A percentile compares a stretch with the other conserved stretches of the same genome.
Conservation (phyloP, 2,797 vertebrate species). For the Leptoclinus maculatus region DNA sequence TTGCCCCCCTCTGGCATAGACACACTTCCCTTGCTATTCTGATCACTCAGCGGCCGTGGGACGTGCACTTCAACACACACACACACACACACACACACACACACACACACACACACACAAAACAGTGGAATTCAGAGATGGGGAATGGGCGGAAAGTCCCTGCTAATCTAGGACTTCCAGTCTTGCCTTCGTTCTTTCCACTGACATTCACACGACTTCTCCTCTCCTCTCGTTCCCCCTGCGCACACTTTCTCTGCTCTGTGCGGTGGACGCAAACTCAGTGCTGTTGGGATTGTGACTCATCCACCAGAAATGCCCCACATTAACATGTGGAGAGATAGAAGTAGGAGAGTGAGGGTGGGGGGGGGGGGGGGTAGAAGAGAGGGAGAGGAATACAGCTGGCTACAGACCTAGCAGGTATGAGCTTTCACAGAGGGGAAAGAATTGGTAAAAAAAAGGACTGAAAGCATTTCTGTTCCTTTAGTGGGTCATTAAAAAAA, state of each 20-base stretch:
- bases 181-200: constrained; percentile 67
- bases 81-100: constrained; percentile 22
- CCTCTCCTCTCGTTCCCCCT: constrained; percentile 9
- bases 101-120: constrained; percentile 27
- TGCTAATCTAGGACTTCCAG: constrained; percentile 70
- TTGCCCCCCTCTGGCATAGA: not conserved
- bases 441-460: constrained; percentile 24
- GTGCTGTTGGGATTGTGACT: constrained; percentile 79
- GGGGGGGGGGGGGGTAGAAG: not conserved
- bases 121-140: constrained; percentile 51
- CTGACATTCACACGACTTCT: constrained; percentile 57
- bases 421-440: constrained; percentile 18
- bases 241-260: constrained; percentile 57
- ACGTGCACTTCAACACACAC: constrained; percentile 22
- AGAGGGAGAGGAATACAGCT: constrained; percentile 38
- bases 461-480: constrained; percentile 17
- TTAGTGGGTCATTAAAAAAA: constrained; percentile 48
- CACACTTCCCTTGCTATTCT: constrained; percentile 13
- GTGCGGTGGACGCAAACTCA: constrained; percentile 69
- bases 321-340: constrained; percentile 77
- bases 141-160: constrained; percentile 75
- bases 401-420: constrained; percentile 28
- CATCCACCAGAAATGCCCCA: constrained; percentile 77
- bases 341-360: constrained; percentile 44
- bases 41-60: constrained; percentile 24